Conservation (phyloP, 2,113 vertebrate species). For the Pomatorhinus ruficollis region DNA sequence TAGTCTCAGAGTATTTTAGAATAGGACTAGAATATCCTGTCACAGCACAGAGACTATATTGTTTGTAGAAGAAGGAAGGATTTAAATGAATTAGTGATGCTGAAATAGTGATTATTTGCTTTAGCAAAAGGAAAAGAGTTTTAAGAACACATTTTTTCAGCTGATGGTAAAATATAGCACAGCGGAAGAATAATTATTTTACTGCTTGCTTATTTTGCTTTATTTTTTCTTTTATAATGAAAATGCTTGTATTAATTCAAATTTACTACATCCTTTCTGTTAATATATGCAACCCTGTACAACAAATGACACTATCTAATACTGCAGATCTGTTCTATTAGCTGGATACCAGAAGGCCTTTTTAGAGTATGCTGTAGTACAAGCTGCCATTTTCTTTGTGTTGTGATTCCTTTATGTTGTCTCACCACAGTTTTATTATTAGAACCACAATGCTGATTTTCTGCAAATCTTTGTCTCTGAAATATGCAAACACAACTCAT, state of each 20-base stretch:
- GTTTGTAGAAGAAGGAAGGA: not conserved
- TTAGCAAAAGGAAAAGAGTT: not conserved
- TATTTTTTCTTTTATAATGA: not conserved
- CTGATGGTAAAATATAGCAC: not conserved
- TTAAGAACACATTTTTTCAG: not conserved
- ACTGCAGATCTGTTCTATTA: not conserved
- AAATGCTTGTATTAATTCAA: not conserved
- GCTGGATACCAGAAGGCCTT: not conserved
- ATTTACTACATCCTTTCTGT: not conserved
- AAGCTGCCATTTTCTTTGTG: not conserved
- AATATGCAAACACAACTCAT: not conserved
- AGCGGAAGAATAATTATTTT: not conserved
- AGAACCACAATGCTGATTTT: not conserved
- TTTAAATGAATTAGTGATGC: not conserved
- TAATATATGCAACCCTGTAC: not conserved
- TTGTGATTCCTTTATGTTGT: not conserved
- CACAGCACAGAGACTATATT: not conserved
- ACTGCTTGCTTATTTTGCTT: not conserved
- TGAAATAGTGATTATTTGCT: not conserved
- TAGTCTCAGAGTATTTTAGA: not conserved
- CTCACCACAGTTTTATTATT: not conserved
- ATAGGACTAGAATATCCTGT: not conserved
- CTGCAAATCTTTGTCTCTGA: not conserved
- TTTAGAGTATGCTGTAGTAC: not conserved
- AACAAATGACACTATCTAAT: not conserved